These are phyloP conservation scores for Mamestra configurata DNA, from an alignment of 1,140 invertebrate species.

Conservation along the genomic window DNA sequence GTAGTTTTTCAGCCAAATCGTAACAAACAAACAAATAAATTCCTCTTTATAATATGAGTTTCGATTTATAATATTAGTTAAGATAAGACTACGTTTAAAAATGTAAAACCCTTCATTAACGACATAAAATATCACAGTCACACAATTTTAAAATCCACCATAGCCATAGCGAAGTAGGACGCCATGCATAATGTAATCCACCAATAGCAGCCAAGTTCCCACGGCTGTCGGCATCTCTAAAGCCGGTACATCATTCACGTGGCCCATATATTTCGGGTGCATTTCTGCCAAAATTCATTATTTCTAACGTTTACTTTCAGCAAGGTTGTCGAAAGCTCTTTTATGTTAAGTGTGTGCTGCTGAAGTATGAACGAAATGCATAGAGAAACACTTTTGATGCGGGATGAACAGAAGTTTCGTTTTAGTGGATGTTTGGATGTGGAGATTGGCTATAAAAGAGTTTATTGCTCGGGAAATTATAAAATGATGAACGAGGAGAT, in stretches of 20 bases:
- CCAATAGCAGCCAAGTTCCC: slow-evolving; percentile 25
- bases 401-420: not conserved
- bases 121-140: not conserved
- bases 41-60: no score
- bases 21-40: no score
- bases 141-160: slow-evolving; percentile 2
- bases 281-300: slow-evolving; percentile 44
- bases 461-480: not conserved
- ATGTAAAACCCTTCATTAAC: not conserved
- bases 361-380: slow-evolving; percentile 44
- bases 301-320: slow-evolving; percentile 22
- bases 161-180: slow-evolving; percentile 12
- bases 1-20: no score
- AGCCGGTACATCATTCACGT: slow-evolving; percentile 6
- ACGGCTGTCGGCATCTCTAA: not conserved
- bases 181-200: slow-evolving; percentile 30
- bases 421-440: not conserved
- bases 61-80: no score
- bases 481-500: not conserved
- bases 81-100: no score
- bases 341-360: slow-evolving; percentile 19
- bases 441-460: slow-evolving; percentile 20
- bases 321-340: slow-evolving; percentile 30
- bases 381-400: slow-evolving; percentile 29
- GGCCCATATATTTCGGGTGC: slow-evolving; percentile 38